These are phyloP conservation scores for Pampus argenteus DNA, from an alignment of 2,797 vertebrate species.

Conservation along the genomic window DNA sequence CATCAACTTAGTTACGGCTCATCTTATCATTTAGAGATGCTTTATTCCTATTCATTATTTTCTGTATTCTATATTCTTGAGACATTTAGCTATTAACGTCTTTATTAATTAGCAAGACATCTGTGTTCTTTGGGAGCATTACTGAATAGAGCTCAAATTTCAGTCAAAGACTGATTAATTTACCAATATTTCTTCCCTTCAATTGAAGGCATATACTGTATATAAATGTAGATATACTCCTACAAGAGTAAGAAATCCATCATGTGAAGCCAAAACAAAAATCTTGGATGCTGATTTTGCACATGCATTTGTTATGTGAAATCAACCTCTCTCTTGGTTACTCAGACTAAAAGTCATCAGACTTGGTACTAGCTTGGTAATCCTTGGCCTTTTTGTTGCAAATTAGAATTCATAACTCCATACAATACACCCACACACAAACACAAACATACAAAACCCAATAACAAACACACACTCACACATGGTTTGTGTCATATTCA, in stretches of 20 bases:
- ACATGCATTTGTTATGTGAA: constrained; percentile 36
- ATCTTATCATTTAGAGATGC: no score
- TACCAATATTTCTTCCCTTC: no score
- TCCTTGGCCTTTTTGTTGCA: constrained; percentile 48
- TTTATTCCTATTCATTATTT: no score
- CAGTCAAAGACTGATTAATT: no score
- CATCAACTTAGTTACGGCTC: no score
- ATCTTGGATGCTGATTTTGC: constrained; percentile 3
- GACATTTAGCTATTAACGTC: no score
- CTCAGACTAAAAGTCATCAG: constrained; percentile 40
- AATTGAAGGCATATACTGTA: no score
- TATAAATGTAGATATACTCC: no score
- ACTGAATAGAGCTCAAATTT: no score
- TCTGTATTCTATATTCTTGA: no score
- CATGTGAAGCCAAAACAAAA: constrained; percentile 5
- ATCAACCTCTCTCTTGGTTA: constrained; percentile 42
- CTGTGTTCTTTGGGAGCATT: no score
- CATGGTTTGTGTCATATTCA: constrained; percentile 51
- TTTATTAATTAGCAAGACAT: no score
- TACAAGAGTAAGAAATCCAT: constrained; percentile 13
- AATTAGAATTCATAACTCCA: constrained; percentile 34
- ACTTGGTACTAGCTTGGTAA: constrained; percentile 28
- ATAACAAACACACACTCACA: constrained; percentile 20
- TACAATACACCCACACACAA: constrained; percentile 42
- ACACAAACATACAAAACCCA: constrained; percentile 34